Evolutionary conservation across 2,113 vertebrate genomes (phyloP).

Genomic region (Cavia porcellus): DNA sequence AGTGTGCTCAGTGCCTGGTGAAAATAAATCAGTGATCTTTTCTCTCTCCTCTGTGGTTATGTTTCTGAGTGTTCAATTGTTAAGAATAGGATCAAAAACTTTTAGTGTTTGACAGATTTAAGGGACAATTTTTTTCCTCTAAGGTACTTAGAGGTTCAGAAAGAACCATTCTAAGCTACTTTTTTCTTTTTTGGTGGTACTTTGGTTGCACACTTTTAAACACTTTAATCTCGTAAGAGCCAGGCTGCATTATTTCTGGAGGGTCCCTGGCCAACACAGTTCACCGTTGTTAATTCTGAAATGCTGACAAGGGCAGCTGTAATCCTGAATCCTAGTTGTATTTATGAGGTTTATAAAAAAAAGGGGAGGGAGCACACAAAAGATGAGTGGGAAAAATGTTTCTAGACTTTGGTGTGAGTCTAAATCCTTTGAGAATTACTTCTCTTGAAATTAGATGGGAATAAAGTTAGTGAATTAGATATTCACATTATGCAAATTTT

Average conservation of each 20-base stretch:
- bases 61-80: not conserved
- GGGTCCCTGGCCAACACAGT: constrained; percentile 11
- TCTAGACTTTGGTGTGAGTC: not conserved
- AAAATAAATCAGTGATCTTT: not conserved
- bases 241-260: constrained; percentile 43
- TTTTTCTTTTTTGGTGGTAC: not conserved
- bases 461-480: not conserved
- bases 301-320: constrained; percentile 46
- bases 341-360: constrained; percentile 19
- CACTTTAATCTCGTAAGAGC: constrained; percentile 24
- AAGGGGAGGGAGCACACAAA: not conserved
- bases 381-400: not conserved
- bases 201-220: not conserved
- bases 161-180: not conserved
- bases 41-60: not conserved
- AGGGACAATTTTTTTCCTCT: not conserved
- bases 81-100: not conserved
- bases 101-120: constrained; percentile 3
- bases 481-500: not conserved
- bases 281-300: constrained; percentile 66
- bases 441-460: not conserved
- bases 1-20: not conserved
- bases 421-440: not conserved
- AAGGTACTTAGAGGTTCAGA: not conserved
- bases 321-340: constrained; percentile 51